These are phyloP conservation scores for Muscicapa comitata DNA, from an alignment of 2,797 vertebrate species.

Conservation along the genomic window DNA sequence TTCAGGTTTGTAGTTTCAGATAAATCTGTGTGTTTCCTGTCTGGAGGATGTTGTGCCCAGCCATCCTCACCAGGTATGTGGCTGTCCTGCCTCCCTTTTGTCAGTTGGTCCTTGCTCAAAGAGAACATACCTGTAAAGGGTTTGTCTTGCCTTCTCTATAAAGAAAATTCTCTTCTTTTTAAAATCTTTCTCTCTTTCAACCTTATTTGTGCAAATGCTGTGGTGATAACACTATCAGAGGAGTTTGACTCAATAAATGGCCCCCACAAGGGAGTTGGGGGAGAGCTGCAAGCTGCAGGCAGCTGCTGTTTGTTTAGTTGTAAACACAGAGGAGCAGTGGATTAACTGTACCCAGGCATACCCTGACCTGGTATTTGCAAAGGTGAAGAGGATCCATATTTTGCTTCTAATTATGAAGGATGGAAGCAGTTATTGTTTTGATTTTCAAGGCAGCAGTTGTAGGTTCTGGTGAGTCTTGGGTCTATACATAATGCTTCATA, in stretches of 20 bases:
- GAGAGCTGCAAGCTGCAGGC: conserved; percentile 51
- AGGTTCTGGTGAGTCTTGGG: neutral
- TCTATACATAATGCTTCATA: neutral
- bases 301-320: conserved; percentile 61
- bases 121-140: neutral
- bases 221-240: conserved; percentile 30
- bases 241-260: conserved; percentile 64
- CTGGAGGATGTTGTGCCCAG: neutral
- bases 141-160: neutral
- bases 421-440: neutral
- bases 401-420: conserved; percentile 19
- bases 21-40: neutral
- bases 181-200: neutral
- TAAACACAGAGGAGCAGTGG: conserved; percentile 43
- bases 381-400: conserved; percentile 42
- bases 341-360: conserved; percentile 40
- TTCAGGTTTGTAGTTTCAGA: neutral
- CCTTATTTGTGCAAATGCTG: conserved; percentile 42
- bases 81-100: neutral
- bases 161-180: neutral
- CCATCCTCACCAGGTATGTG: neutral
- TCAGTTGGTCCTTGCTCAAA: neutral
- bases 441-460: neutral
- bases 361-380: conserved; percentile 31
- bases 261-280: conserved; percentile 17